Base-by-base conservation (phyloP, 2,888 invertebrate genomes). In the Chrysodeixis includens region DNA sequence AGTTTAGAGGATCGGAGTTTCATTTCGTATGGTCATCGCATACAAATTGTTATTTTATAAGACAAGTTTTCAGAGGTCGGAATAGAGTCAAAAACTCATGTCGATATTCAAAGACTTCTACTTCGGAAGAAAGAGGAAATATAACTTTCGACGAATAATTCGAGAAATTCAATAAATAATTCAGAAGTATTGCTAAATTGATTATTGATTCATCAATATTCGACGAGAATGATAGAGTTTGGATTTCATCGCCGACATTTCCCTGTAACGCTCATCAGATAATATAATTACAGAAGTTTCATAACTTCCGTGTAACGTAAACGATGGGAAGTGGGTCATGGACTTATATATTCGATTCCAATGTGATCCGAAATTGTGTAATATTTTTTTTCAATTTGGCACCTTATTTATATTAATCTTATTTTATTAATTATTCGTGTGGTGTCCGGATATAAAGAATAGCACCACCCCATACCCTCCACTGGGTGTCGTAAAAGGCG, bases 361-460 rank as follows among this genome's bases (percentile, higher is more conserved):
- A 49, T 77, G 77, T 77, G 72, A 71, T 78, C 63, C 59, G 79
- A 81, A 79, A 81, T 73, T 54, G 62, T 79, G 64, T 74, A 62
- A 67, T 68, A 56, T n/a, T n/a, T n/a, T n/a, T n/a, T n/a, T n/a
- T n/a, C n/a, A n/a, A n/a, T n/a, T n/a, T n/a, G n/a, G n/a, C n/a
- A n/a, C n/a, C n/a, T n/a, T n/a, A n/a, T n/a, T n/a, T n/a, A n/a
- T n/a, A n/a, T n/a, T n/a, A n/a, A n/a, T n/a, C n/a, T n/a, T n/a
- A n/a, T n/a, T n/a, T n/a, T n/a, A n/a, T n/a, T n/a, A n/a, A n/a
- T n/a, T n/a, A n/a, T n/a, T n/a, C n/a, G n/a, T n/a, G n/a, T n/a
- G n/a, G n/a, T n/a, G n/a, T n/a, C n/a, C n/a, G n/a, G n/a, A n/a
- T n/a, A n/a, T n/a, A n/a, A n/a, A n/a, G n/a, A n/a, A n/a, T n/a